Evolutionary conservation across 1,140 invertebrate genomes (phyloP), one percentile per base, ranked within the genome.

Genomic region (Wiebesia pumilae): DNA sequence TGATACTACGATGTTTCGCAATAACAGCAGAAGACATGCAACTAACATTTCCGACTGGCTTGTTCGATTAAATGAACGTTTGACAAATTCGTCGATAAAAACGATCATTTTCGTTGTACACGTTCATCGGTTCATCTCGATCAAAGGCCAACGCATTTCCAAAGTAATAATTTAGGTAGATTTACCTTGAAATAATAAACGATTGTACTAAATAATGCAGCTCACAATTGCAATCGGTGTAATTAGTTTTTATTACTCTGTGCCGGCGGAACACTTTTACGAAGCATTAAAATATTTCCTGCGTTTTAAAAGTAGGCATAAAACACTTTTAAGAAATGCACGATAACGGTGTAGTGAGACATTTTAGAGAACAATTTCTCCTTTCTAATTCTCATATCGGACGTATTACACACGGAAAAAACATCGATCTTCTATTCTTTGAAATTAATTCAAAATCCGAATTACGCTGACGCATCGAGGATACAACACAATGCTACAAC

Each of bases 361-460:
- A 67, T 67, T 81, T 67, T 69, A 67, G 58, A 38, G 62, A 81
- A 69, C 40, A 81, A 81, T 81, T 81, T 81, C 80, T 67, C 40
- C 80, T 81, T 81, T 81, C 80, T 43, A 69, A 81, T 81, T 81
- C n/a, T 69, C 33, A 16, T 58, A 40, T n/a, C 62, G 62, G 35
- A 6, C n/a, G 27, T 67, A 67, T 81, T 69, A 47, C 38, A 47
- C 80, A 47, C 47, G 16, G 80, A 67, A 69, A 81, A 81, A 81
- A 81, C 80, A 33, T 67, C n/a, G 33, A 62, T 62, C 78, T 62
- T 80, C 54, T n/a, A 6, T 19, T n/a, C 9, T 33, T 19, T 14
- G 9, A 75, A 43, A 75, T 75, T 75, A 3, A 38, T 27, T 0
- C 12, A 43, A 6, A 40, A 35, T n/a, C 1, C 30, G 35, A 71